Conservation (phyloP, 2,113 vertebrate species). For the Nothoprocta pentlandii region DNA sequence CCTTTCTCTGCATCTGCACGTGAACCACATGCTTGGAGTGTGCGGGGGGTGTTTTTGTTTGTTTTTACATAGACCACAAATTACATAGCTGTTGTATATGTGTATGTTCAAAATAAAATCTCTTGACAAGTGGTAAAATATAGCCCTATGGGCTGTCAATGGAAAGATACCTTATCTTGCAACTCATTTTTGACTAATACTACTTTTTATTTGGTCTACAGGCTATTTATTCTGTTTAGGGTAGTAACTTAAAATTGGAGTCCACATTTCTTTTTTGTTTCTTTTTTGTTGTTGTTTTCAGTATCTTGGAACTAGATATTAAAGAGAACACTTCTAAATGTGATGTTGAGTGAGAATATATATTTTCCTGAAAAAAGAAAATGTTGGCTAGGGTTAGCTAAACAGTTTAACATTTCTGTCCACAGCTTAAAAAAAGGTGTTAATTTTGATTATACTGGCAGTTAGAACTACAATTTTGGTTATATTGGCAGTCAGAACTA, state of each 20-base stretch:
- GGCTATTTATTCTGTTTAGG: slow-evolving; percentile 1
- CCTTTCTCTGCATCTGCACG: background rate
- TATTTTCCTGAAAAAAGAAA: slow-evolving; percentile 30
- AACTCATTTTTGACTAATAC: background rate
- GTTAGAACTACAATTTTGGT: background rate
- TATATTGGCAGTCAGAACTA: background rate
- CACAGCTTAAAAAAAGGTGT: background rate
- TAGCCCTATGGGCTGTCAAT: background rate
- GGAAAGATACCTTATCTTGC: background rate
- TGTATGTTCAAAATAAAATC: slow-evolving; percentile 45
- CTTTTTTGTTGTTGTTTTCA: background rate
- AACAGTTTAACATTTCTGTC: background rate
- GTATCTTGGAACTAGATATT: background rate
- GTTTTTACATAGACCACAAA: background rate
- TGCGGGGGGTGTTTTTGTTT: background rate
- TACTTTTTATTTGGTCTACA: background rate
- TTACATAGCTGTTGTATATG: background rate
- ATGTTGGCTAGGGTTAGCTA: background rate
- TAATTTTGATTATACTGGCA: background rate
- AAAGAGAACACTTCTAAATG: background rate
- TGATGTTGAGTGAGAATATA: background rate
- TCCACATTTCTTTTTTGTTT: background rate
- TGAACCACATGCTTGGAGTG: background rate
- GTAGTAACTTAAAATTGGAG: background rate
- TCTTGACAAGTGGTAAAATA: slow-evolving; percentile 3